Percentiles rank a stretch among this genome's conserved stretches.
Evolutionary conservation across 1,140 invertebrate genomes (phyloP).

Genomic region (Procambarus clarkii): DNA sequence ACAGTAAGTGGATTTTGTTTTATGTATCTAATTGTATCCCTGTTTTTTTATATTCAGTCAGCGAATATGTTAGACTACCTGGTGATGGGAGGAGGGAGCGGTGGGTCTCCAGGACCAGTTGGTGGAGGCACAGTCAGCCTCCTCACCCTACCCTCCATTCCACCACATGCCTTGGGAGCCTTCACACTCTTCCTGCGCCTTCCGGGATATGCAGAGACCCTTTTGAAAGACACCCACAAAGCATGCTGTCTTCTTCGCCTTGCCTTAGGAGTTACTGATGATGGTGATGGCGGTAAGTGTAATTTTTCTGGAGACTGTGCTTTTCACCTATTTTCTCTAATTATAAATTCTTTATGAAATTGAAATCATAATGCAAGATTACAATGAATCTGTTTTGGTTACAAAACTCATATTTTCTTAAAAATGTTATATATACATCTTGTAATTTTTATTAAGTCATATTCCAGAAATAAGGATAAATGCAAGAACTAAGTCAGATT

Average conservation of each 20-base stretch:
- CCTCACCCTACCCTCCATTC: conserved; percentile 79
- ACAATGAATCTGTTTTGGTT: too few species aligned
- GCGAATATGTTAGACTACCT: conserved; percentile 62
- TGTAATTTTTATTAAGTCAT: too few species aligned
- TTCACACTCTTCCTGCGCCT: conserved; percentile 91
- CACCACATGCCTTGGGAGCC: conserved; percentile 91
- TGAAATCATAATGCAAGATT: background rate
- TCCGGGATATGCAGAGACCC: conserved; percentile 91
- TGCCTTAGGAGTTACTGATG: conserved; percentile 91
- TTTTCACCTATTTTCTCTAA: background rate
- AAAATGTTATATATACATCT: too few species aligned
- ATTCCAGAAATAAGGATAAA: too few species aligned
- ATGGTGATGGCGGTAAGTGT: conserved; percentile 88
- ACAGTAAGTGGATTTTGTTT: too few species aligned
- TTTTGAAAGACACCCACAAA: conserved; percentile 87
- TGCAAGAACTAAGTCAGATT: too few species aligned
- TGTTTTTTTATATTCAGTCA: conserved; percentile 26
- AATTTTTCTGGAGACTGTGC: background rate
- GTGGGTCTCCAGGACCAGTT: conserved; percentile 45
- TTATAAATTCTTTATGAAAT: background rate
- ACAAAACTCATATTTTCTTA: too few species aligned
- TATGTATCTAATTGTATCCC: too few species aligned
- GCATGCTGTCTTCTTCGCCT: conserved; percentile 90
- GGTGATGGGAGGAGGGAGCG: conserved; percentile 63
- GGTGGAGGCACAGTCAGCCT: conserved; percentile 63